phyloP scores from a whole-genome alignment of 1,140 invertebrate species.

The Drosophila malerkotliana region DNA sequence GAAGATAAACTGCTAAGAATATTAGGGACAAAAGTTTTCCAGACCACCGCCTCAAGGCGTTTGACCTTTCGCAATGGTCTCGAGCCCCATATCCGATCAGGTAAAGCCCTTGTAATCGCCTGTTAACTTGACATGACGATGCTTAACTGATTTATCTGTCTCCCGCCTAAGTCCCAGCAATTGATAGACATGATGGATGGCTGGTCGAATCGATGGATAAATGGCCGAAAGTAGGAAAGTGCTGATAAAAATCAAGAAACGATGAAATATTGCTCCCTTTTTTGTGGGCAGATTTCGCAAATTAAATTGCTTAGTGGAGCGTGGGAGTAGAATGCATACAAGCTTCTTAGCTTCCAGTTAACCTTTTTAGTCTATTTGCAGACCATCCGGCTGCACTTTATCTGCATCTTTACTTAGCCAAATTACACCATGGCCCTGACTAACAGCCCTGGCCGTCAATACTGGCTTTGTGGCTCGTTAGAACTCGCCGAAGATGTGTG shows the following conservation, averaged over 20 bases:
- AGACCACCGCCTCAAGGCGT: neutral
- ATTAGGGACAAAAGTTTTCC: neutral
- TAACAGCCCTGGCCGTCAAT: conserved; percentile 12
- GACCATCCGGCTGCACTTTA: conserved; percentile 37
- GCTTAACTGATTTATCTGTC: conserved; percentile 60
- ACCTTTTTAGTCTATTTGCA: conserved; percentile 38
- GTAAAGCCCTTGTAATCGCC: conserved; percentile 59
- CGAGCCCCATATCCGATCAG: conserved; percentile 27
- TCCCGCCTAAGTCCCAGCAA: conserved; percentile 45
- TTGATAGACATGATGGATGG: conserved; percentile 50
- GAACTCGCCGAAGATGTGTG: too few species aligned
- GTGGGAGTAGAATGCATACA: conserved; percentile 50
- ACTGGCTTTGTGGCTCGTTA: neutral
- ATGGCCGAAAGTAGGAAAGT: neutral
- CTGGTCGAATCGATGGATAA: conserved; percentile 16
- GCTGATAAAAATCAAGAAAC: neutral
- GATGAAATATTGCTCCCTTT: conserved; percentile 11
- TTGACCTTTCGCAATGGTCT: conserved; percentile 17
- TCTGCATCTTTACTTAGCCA: conserved; percentile 65
- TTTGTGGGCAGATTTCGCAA: conserved; percentile 24
- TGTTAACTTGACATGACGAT: conserved; percentile 63
- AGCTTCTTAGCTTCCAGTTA: conserved; percentile 19
- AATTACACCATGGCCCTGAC: conserved; percentile 42
- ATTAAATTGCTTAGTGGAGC: conserved; percentile 60
- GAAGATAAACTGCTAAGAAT: too few species aligned